Conservation (phyloP, 2,113 vertebrate species). For the Campylomormyrus tamandua region DNA sequence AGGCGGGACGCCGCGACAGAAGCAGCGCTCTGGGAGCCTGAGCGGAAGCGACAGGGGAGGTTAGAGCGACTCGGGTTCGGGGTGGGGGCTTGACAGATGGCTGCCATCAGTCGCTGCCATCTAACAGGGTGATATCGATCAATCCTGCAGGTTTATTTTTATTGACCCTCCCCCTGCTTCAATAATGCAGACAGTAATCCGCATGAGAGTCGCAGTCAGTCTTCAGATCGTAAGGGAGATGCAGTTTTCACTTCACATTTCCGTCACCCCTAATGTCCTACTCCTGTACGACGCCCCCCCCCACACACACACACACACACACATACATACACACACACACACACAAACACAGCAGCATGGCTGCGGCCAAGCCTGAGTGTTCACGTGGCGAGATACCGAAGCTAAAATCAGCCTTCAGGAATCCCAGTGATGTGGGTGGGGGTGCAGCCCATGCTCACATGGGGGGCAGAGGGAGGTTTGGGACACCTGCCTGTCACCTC, state of each 20-base stretch:
- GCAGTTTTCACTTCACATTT: not conserved
- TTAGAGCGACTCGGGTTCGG: not conserved
- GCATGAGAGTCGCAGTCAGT: not conserved
- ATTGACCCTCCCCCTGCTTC: not conserved
- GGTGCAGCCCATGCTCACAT: not conserved
- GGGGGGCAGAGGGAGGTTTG: not conserved
- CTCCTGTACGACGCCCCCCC: not conserved
- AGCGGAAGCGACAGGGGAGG: not conserved
- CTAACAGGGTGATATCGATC: not conserved
- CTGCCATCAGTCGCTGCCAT: not conserved
- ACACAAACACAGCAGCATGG: not conserved
- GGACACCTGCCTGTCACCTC: not conserved
- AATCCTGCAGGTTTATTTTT: not conserved
- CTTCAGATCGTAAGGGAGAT: not conserved
- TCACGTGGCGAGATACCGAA: not conserved
- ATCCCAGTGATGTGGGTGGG: not conserved
- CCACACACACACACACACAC: not conserved
- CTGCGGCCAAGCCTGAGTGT: not conserved
- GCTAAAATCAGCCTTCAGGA: slow-evolving; percentile 16
- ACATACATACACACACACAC: not conserved
- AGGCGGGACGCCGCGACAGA: slow-evolving; percentile 84
- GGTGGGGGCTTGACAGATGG: not conserved
- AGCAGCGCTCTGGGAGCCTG: slow-evolving; percentile 78
- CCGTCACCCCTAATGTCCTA: not conserved
- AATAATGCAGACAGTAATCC: not conserved